Percentiles rank a stretch among this genome's conserved stretches.
phyloP scores from a whole-genome alignment of 2,113 vertebrate genomes.

The Prietella phreatophila region DNA sequence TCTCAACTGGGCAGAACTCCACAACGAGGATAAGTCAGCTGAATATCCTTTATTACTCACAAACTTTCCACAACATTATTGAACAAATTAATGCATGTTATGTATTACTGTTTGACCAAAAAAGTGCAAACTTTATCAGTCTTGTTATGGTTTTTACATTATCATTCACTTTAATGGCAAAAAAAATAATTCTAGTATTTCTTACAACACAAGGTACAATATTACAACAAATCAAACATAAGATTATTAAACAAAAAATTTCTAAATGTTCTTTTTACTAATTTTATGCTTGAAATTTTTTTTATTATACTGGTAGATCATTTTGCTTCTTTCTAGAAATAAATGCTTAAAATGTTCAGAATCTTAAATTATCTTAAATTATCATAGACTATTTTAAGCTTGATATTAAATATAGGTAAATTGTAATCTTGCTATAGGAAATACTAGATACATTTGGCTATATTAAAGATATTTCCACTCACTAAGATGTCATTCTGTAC shows the following conservation, averaged over 20 bases:
- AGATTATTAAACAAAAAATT: background rate
- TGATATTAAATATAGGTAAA: background rate
- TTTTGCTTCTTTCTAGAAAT: background rate
- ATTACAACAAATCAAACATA: background rate
- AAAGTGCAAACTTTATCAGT: background rate
- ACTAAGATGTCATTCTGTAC: too few species aligned
- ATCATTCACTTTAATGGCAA: background rate
- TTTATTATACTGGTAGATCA: background rate
- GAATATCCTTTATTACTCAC: background rate
- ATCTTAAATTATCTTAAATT: too few species aligned
- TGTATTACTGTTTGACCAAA: background rate
- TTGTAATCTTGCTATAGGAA: too few species aligned
- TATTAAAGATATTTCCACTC: too few species aligned
- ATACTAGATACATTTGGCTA: too few species aligned
- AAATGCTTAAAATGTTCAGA: background rate
- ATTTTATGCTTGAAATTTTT: background rate
- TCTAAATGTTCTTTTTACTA: background rate
- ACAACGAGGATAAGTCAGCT: background rate
- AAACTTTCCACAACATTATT: background rate
- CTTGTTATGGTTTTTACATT: background rate
- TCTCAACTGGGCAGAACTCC: background rate
- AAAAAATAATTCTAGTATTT: background rate
- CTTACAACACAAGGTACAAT: background rate
- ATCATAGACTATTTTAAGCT: too few species aligned
- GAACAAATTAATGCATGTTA: background rate